Evolutionary conservation across 2,113 vertebrate genomes (phyloP).

Genomic region (Chionis minor): DNA sequence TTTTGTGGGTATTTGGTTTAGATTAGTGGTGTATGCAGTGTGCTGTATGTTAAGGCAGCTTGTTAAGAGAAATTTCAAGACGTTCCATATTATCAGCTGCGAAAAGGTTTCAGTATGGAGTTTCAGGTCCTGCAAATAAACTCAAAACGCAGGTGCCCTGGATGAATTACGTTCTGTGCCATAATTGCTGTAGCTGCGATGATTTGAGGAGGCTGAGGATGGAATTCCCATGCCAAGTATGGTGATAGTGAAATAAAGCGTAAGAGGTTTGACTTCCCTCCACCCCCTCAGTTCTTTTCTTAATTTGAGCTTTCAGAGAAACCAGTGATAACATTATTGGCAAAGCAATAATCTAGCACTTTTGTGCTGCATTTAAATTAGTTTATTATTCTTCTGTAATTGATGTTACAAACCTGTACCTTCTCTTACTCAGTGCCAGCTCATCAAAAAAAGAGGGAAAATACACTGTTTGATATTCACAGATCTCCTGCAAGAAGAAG

Average conservation of each 20-base stretch:
- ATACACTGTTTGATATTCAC: constrained; percentile 94
- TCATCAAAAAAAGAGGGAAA: constrained; percentile 95
- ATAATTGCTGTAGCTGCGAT: neutral
- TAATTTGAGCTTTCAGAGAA: neutral
- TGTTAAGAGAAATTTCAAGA: neutral
- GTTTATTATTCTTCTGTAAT: neutral
- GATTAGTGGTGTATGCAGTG: neutral
- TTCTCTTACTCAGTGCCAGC: constrained; percentile 84
- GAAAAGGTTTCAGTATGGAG: neutral
- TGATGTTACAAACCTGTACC: neutral
- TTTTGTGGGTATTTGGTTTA: neutral
- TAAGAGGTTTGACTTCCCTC: neutral
- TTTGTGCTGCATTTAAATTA: neutral
- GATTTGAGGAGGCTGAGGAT: neutral
- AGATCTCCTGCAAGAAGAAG: constrained; percentile 98
- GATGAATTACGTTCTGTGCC: neutral
- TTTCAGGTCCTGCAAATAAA: neutral
- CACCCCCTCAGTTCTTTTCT: neutral
- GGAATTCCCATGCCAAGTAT: neutral
- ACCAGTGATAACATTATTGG: neutral
- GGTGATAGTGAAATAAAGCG: neutral
- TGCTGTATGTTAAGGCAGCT: neutral
- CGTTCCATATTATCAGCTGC: neutral
- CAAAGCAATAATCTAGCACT: neutral
- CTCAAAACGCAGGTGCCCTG: neutral